These are phyloP conservation scores for Napeogenes inachia DNA, from an alignment of 2,888 invertebrate species.

Conservation along the genomic window DNA sequence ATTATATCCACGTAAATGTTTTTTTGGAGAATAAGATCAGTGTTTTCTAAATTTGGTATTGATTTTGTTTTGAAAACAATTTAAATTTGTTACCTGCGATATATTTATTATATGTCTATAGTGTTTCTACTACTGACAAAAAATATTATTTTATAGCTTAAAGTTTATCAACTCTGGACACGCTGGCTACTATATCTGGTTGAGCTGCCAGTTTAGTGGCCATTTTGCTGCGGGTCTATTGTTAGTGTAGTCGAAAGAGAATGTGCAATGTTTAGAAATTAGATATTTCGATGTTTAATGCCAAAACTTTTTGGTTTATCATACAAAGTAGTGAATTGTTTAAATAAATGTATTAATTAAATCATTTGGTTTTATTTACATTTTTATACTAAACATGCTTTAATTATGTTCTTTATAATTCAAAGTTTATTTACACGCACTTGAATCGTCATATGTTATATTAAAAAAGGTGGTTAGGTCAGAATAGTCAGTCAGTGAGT, in stretches of 20 bases:
- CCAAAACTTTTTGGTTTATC: slow-evolving; percentile 68
- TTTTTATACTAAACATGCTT: slow-evolving; percentile 8
- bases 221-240: slow-evolving; percentile 16
- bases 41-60: slow-evolving; percentile 4
- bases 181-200: background rate
- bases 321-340: slow-evolving; percentile 74
- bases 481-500: too few relatives aligned
- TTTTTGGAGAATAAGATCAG: slow-evolving; percentile 12
- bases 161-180: slow-evolving; percentile 13
- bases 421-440: too few relatives aligned
- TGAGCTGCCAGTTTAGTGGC: background rate
- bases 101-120: slow-evolving; percentile 12
- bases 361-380: slow-evolving; percentile 34
- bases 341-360: slow-evolving; percentile 59
- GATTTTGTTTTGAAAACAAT: slow-evolving; percentile 11
- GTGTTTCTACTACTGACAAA: slow-evolving; percentile 15
- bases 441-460: too few relatives aligned
- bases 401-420: too few relatives aligned
- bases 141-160: slow-evolving; percentile 17
- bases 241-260: slow-evolving; percentile 45
- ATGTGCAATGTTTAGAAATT: slow-evolving; percentile 71
- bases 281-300: slow-evolving; percentile 59
- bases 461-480: too few relatives aligned
- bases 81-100: slow-evolving; percentile 25
- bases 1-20: slow-evolving; percentile 9